A percentile compares a stretch with the other conserved stretches of the same genome.
Evolutionary conservation across 1,140 invertebrate species (phyloP).

Genomic region (Cecropterus lyciades): DNA sequence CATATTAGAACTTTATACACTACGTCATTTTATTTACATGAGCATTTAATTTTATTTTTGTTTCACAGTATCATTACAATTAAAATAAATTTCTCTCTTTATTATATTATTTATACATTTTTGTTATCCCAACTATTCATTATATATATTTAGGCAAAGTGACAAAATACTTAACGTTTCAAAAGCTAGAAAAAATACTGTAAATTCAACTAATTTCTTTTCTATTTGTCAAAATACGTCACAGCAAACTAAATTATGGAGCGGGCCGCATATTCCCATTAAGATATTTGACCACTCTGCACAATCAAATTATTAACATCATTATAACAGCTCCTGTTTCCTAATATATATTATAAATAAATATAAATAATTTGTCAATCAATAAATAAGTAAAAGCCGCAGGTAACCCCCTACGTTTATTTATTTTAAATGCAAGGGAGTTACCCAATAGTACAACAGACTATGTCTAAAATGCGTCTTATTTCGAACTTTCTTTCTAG

Average conservation of each 20-base stretch:
- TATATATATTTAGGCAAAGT: slow-evolving; percentile 69
- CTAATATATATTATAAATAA: no score
- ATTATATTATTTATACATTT: slow-evolving; percentile 70
- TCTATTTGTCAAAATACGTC: slow-evolving; percentile 4
- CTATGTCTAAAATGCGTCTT: no score
- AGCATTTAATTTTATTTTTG: slow-evolving; percentile 61
- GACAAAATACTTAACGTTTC: slow-evolving; percentile 54
- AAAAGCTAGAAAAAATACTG: slow-evolving; percentile 43
- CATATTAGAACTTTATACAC: slow-evolving; percentile 73
- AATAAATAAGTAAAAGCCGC: no score
- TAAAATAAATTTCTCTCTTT: slow-evolving; percentile 76
- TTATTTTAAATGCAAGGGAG: no score
- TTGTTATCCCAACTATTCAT: slow-evolving; percentile 45
- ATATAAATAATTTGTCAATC: no score
- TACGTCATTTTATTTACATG: slow-evolving; percentile 76
- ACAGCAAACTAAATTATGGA: slow-evolving; percentile 25
- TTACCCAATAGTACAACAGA: no score
- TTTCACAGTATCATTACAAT: slow-evolving; percentile 73
- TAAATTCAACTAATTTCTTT: slow-evolving; percentile 15
- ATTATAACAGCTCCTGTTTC: background rate
- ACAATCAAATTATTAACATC: background rate
- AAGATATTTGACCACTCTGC: background rate
- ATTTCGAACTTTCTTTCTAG: no score
- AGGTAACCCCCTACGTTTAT: no score
- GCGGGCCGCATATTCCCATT: slow-evolving; percentile 4